These are phyloP conservation scores for Myzus persicae DNA, from an alignment of 1,140 invertebrate species.

Conservation along the genomic window DNA sequence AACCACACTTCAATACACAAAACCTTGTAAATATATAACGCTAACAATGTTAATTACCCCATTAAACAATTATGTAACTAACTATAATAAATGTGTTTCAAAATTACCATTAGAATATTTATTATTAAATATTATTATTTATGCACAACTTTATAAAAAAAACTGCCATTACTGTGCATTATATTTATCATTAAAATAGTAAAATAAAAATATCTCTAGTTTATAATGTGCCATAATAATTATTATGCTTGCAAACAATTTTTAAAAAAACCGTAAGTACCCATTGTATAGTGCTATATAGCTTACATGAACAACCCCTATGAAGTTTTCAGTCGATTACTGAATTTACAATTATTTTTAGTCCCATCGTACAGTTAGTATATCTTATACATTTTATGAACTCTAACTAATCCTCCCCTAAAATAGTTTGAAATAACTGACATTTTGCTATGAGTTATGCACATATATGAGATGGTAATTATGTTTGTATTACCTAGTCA, in stretches of 20 bases:
- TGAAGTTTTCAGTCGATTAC: neutral
- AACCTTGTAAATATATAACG: neutral
- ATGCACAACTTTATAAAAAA: neutral
- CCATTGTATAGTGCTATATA: neutral
- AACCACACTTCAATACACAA: neutral
- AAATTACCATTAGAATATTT: neutral
- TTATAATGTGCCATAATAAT: neutral
- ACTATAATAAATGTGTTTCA: neutral
- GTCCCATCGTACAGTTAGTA: neutral
- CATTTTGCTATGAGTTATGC: neutral
- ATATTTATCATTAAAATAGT: neutral
- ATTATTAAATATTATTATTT: conserved; percentile 12
- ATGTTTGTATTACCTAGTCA: too few relatives aligned
- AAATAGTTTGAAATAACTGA: neutral
- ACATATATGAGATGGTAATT: neutral
- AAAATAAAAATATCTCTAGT: neutral
- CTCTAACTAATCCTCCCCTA: too few relatives aligned
- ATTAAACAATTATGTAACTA: neutral
- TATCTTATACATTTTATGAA: too few relatives aligned
- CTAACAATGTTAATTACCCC: neutral
- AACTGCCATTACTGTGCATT: neutral
- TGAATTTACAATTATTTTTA: neutral
- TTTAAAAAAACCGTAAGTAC: neutral
- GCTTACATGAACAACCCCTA: neutral
- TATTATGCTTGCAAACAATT: neutral